phyloP scores from a whole-genome alignment of 2,888 invertebrate species.

The Julus scandinavius region DNA sequence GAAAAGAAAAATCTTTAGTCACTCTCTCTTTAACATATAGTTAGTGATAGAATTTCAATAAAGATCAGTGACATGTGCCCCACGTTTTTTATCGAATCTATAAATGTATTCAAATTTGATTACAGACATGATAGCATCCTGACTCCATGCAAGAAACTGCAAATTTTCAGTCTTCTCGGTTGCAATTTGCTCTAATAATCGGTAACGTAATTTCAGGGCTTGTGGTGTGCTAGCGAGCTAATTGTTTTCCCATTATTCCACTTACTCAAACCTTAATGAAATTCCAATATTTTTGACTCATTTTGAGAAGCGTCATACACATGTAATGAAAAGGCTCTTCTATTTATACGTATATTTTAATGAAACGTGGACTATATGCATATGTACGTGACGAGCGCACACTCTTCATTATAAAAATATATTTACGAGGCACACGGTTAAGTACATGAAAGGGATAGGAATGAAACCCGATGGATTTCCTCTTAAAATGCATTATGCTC shows the following conservation, averaged over 20 bases:
- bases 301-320: not conserved
- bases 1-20: too few relatives aligned
- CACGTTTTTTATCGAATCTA: not conserved
- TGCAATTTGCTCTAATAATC: not conserved
- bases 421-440: not conserved
- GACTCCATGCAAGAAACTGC: not conserved
- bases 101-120: not conserved
- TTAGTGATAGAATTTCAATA: too few relatives aligned
- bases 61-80: not conserved
- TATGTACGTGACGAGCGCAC: not conserved
- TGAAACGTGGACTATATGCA: too few relatives aligned
- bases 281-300: slow-evolving; percentile 1
- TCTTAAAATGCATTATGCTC: not conserved
- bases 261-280: not conserved
- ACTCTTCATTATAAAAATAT: not conserved
- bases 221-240: not conserved
- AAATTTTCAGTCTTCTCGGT: not conserved
- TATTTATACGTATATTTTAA: not conserved
- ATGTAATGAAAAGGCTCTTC: not conserved
- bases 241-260: slow-evolving; percentile 1
- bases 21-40: too few relatives aligned
- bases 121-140: not conserved
- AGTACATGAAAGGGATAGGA: not conserved
- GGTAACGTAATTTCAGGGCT: slow-evolving; percentile 1
- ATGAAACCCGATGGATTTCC: not conserved